Evolutionary conservation across 2,888 invertebrate genomes (phyloP).

Genomic region (Pseudolycoriella hygida): DNA sequence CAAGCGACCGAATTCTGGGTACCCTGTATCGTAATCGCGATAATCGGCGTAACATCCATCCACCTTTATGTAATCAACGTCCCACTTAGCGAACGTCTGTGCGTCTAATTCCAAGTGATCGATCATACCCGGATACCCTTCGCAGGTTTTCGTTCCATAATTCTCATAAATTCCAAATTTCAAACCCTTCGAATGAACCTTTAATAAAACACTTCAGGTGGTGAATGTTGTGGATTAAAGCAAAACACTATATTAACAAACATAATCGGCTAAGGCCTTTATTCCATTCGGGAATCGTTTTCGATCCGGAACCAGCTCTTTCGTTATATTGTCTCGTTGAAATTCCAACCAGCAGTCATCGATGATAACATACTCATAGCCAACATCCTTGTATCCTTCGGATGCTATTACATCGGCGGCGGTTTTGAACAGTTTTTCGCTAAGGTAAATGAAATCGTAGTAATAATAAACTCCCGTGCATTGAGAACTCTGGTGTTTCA

Average conservation of each 20-base stretch:
- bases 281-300: conserved; percentile 56
- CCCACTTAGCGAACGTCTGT: conserved; percentile 58
- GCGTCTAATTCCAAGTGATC: conserved; percentile 48
- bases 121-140: conserved; percentile 55
- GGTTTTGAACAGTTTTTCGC: conserved; percentile 41
- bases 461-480: too few relatives aligned
- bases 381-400: conserved; percentile 50
- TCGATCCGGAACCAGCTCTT: conserved; percentile 44
- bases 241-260: conserved; percentile 25
- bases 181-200: conserved; percentile 51
- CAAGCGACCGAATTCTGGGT: conserved; percentile 46
- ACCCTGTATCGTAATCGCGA: conserved; percentile 39
- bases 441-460: too few relatives aligned
- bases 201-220: conserved; percentile 8
- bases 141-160: conserved; percentile 59
- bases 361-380: conserved; percentile 55
- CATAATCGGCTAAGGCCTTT: conserved; percentile 51
- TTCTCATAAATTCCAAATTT: conserved; percentile 68
- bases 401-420: conserved; percentile 41
- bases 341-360: conserved; percentile 64
- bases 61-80: conserved; percentile 60
- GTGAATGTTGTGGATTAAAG: background rate
- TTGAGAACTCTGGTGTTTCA: too few relatives aligned
- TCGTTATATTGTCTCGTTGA: conserved; percentile 34
- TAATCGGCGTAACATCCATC: conserved; percentile 59